Conservation (phyloP, 1,140 invertebrate species). For the Helicorthomorpha holstii region DNA sequence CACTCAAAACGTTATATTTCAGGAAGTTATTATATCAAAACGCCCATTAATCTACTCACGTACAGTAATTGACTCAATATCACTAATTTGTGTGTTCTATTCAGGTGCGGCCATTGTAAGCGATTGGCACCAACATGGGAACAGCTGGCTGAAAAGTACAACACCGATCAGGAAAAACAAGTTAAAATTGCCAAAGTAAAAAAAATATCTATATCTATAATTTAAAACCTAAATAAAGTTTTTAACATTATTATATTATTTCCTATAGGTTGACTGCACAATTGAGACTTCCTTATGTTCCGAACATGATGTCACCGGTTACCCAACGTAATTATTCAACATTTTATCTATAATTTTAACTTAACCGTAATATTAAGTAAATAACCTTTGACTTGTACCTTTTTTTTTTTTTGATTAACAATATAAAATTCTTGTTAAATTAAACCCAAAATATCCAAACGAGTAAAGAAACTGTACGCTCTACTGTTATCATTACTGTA, state of each 20-base stretch:
- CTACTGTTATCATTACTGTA: too few relatives aligned
- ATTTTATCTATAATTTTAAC: too few relatives aligned
- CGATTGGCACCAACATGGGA: constrained; percentile 34
- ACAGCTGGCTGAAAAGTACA: constrained; percentile 47
- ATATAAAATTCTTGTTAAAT: too few relatives aligned
- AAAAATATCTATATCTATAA: too few relatives aligned
- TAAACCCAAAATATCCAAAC: too few relatives aligned
- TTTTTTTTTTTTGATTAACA: too few relatives aligned
- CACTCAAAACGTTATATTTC: not conserved
- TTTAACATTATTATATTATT: not conserved
- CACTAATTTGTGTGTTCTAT: not conserved
- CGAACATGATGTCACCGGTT: constrained; percentile 53
- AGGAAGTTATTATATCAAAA: not conserved
- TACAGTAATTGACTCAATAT: not conserved
- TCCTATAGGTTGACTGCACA: constrained; percentile 47
- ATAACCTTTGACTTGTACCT: too few relatives aligned
- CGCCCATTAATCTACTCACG: not conserved
- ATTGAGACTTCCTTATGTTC: constrained; percentile 46
- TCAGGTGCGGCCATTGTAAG: constrained; percentile 21
- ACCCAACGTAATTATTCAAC: constrained; percentile 41
- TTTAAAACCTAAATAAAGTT: too few relatives aligned
- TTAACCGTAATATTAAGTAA: too few relatives aligned
- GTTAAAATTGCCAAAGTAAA: constrained; percentile 44
- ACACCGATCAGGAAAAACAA: constrained; percentile 36
- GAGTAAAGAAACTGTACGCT: too few relatives aligned